These are phyloP conservation scores for Pseudomugil tenellus DNA, from an alignment of 2,797 vertebrate species.

Conservation along the genomic window DNA sequence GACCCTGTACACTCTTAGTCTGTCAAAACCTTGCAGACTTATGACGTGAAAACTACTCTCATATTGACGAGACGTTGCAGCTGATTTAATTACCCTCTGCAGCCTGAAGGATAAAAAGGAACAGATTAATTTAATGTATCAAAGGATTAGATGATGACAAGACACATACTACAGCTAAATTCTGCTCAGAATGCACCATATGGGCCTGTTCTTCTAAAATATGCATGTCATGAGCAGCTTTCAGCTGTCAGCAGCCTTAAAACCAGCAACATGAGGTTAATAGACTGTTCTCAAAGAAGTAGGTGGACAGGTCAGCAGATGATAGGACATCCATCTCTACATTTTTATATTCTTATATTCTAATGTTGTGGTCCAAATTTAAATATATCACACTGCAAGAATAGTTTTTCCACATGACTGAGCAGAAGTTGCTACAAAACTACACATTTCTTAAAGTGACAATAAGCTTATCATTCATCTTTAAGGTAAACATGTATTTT, in stretches of 20 bases:
- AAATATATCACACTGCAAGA: no score
- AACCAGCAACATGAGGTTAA: conserved; percentile 2
- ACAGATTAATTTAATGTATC: conserved; percentile 44
- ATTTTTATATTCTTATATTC: background rate
- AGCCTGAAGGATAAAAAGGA: conserved; percentile 18
- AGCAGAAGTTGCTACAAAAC: no score
- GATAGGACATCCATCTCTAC: background rate
- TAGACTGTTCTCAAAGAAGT: background rate
- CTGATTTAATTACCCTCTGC: conserved; percentile 45
- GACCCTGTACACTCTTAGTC: conserved; percentile 34
- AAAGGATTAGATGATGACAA: conserved; percentile 15
- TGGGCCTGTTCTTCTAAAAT: background rate
- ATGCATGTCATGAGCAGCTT: background rate
- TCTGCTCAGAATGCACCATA: background rate
- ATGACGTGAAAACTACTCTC: conserved; percentile 21
- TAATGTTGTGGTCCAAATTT: background rate
- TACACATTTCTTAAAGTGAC: no score
- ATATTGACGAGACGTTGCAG: conserved; percentile 24
- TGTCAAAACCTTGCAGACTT: conserved; percentile 26
- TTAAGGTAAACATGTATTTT: no score
- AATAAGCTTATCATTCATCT: no score
- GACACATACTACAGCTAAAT: background rate
- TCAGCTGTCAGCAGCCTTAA: background rate
- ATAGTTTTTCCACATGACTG: no score
- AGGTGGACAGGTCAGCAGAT: background rate